Conservation (phyloP, 2,113 vertebrate genomes). For the Vidua chalybeata region DNA sequence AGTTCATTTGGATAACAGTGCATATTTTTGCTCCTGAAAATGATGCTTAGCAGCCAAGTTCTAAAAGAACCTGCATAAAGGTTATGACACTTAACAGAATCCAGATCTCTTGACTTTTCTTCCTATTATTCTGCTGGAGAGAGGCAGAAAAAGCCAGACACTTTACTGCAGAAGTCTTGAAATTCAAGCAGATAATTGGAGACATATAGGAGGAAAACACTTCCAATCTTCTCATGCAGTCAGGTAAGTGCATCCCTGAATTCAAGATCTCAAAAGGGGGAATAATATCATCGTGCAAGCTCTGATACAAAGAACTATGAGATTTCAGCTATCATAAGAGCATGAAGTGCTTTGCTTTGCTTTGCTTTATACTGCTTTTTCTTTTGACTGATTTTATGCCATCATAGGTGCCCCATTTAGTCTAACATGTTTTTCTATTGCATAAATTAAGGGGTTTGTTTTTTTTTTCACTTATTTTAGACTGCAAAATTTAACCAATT, state of each 20-base stretch:
- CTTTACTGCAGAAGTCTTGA: conserved; percentile 2
- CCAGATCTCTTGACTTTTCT: conserved; percentile 2
- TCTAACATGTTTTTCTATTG: not conserved
- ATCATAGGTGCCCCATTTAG: not conserved
- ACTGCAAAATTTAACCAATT: not conserved
- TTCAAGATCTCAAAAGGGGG: not conserved
- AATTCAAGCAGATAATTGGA: conserved; percentile 7
- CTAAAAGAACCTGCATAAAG: conserved; percentile 2
- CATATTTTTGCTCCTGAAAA: conserved; percentile 54
- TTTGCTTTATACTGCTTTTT: not conserved
- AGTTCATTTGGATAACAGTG: conserved; percentile 37
- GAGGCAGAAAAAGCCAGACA: not conserved
- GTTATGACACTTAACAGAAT: conserved; percentile 9
- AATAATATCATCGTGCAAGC: not conserved
- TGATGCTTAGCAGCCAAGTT: not conserved
- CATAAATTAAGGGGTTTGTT: not conserved
- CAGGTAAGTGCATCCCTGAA: conserved; percentile 29
- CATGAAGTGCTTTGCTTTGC: not conserved
- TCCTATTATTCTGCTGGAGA: conserved; percentile 25
- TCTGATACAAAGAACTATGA: not conserved
- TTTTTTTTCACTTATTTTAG: not conserved
- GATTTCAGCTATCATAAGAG: not conserved
- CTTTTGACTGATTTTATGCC: not conserved
- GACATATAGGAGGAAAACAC: not conserved
- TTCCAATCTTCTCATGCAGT: not conserved